These are phyloP conservation scores for Drosophila melanica DNA, from an alignment of 1,140 invertebrate genomes.

Conservation along the genomic window DNA sequence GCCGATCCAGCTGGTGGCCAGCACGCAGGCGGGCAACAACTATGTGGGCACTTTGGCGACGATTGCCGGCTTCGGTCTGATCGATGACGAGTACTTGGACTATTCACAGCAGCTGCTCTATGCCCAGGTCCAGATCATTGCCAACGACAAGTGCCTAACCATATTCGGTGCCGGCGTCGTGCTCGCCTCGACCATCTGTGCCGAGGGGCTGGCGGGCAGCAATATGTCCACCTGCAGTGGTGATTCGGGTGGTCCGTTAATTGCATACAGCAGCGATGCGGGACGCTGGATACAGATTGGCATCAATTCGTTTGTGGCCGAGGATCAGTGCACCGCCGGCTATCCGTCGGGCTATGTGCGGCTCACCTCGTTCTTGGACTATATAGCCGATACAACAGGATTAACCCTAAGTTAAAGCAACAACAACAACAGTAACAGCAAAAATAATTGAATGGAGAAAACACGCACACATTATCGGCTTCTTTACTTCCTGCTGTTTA, in stretches of 20 bases:
- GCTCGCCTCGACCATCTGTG: constrained; percentile 60
- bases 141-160: constrained; percentile 50
- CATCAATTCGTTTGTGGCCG: constrained; percentile 80
- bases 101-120: constrained; percentile 60
- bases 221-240: constrained; percentile 78
- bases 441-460: too few relatives aligned
- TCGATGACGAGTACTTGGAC: constrained; percentile 72
- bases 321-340: constrained; percentile 70
- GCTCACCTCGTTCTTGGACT: constrained; percentile 68
- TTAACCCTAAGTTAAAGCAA: constrained; percentile 30
- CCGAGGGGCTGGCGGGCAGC: constrained; percentile 49
- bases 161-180: constrained; percentile 55
- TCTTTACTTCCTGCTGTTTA: constrained; percentile 1
- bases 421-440: too few relatives aligned
- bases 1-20: constrained; percentile 62
- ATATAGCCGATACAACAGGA: constrained; percentile 56
- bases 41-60: constrained; percentile 61
- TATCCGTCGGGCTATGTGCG: constrained; percentile 77
- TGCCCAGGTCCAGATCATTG: constrained; percentile 69
- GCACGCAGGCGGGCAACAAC: constrained; percentile 28
- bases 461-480: too few relatives aligned
- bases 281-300: constrained; percentile 68
- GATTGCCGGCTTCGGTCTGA: constrained; percentile 68
- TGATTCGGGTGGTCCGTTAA: constrained; percentile 75
- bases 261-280: constrained; percentile 28